Base-by-base conservation (phyloP, 2,888 invertebrate genomes). In the Acrocyrtus sp. region DNA sequence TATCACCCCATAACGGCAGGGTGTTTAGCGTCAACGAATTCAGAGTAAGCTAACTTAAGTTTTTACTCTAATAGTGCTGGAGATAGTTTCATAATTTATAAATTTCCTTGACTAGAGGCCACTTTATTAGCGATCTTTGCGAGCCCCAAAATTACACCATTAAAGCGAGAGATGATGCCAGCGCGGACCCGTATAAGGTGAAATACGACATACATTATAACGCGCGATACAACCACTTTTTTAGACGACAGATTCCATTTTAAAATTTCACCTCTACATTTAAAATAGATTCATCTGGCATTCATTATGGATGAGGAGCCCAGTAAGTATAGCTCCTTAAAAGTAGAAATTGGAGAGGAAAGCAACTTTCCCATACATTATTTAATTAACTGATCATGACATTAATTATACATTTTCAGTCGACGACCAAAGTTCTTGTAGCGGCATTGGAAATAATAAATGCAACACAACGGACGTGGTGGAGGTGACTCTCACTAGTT, bases 241-340 rank as follows among this genome's bases (percentile, higher is more conserved):
- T 27, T 47, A 3, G 29, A 22, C 17, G 19, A 29, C 22, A 2
- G n/a, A n/a, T 63, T 27, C 27, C 3, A 22, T 53, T 53, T 53
- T 27, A 5, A 5, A 21, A 17, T 58, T 26, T 39, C 43, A 0
- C 4, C 24, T n/a, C n/a, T n/a, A n/a, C n/a, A n/a, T n/a, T n/a
- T n/a, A n/a, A n/a, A 22, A 8, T 19, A 75, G 72, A 62, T 75
- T 41, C 75, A 75, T 27, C 21, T 75, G 3, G 66, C 62, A 17
- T 39, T 54, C 12, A 41, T 29, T 19, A 61, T 75, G 65, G 62
- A 72, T 17, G 53, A 54, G 3, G 72, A 67, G 19, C 19, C 21
- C 15, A 26, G 75, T 75, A 60, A 27, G 45, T 43, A 41, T n/a
- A n/a, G n/a, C n/a, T n/a, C 12, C 15, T 34, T 56, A n/a, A 56